phyloP scores from a whole-genome alignment of 2,113 vertebrate species.

The Ceratotherium simum region DNA sequence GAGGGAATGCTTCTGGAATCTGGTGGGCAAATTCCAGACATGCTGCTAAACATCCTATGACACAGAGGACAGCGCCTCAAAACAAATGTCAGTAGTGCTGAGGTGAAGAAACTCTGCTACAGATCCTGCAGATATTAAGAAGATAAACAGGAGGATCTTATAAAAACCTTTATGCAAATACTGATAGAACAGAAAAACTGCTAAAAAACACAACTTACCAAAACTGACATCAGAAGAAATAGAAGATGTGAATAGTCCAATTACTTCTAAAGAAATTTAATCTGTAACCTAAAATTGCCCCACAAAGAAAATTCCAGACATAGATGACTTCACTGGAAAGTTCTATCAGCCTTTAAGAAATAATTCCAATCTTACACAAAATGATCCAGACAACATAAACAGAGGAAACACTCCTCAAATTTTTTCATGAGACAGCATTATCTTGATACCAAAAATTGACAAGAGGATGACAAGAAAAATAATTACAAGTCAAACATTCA shows the following conservation, averaged over 20 bases:
- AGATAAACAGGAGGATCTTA: no score
- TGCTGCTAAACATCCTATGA: rapidly evolving
- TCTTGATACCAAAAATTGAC: background rate
- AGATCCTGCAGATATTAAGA: rapidly evolving
- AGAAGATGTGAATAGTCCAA: background rate
- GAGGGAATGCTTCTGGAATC: rapidly evolving
- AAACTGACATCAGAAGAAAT: background rate
- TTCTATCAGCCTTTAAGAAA: background rate
- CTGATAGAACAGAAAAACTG: background rate
- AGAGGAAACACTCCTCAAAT: background rate
- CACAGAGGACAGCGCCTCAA: background rate
- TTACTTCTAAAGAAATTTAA: background rate
- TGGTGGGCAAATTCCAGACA: rapidly evolving
- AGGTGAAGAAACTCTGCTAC: rapidly evolving
- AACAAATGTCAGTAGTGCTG: rapidly evolving
- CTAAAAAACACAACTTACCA: background rate
- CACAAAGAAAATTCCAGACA: background rate
- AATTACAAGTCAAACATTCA: background rate
- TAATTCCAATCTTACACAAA: background rate
- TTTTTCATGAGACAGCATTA: background rate
- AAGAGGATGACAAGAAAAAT: background rate
- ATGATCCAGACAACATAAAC: background rate
- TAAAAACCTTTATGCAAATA: background rate
- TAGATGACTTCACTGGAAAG: background rate
- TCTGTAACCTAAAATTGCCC: background rate